A percentile compares a stretch with the other conserved stretches of the same genome.
phyloP scores from a whole-genome alignment of 2,797 vertebrate species.

The Silurus lanzhouensis region DNA sequence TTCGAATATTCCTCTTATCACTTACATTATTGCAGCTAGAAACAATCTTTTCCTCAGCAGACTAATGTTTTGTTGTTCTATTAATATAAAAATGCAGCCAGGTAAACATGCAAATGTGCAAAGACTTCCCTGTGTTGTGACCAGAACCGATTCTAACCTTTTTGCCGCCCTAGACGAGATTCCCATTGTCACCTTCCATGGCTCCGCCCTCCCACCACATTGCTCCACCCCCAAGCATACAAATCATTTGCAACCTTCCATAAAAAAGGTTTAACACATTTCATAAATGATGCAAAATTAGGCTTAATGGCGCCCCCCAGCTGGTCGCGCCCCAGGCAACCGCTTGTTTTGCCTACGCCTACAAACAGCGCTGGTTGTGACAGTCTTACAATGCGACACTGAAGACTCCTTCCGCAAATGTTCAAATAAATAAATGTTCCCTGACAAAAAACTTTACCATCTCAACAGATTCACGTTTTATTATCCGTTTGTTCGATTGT shows the following conservation, averaged over 20 bases:
- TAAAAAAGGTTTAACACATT: too few relatives aligned
- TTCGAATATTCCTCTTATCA: not conserved
- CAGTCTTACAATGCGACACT: not conserved
- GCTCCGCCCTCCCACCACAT: too few relatives aligned
- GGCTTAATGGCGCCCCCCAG: too few relatives aligned
- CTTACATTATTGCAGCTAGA: not conserved
- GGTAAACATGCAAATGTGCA: not conserved
- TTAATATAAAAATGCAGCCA: not conserved
- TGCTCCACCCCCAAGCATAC: too few relatives aligned
- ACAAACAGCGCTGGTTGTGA: not conserved
- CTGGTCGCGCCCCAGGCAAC: too few relatives aligned
- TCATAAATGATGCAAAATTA: too few relatives aligned
- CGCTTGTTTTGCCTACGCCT: too few relatives aligned
- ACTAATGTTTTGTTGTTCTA: not conserved
- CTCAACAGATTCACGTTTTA: not conserved
- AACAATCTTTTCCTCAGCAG: not conserved
- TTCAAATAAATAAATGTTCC: not conserved
- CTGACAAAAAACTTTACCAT: not conserved
- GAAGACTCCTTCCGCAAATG: not conserved
- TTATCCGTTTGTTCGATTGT: not conserved
- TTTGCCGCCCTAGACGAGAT: too few relatives aligned
- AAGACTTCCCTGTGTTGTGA: too few relatives aligned
- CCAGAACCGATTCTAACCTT: too few relatives aligned
- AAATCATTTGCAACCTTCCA: too few relatives aligned
- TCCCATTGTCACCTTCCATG: too few relatives aligned